Conservation (phyloP, 1,140 invertebrate species). For the Aphaenogaster ashmeadi region DNA sequence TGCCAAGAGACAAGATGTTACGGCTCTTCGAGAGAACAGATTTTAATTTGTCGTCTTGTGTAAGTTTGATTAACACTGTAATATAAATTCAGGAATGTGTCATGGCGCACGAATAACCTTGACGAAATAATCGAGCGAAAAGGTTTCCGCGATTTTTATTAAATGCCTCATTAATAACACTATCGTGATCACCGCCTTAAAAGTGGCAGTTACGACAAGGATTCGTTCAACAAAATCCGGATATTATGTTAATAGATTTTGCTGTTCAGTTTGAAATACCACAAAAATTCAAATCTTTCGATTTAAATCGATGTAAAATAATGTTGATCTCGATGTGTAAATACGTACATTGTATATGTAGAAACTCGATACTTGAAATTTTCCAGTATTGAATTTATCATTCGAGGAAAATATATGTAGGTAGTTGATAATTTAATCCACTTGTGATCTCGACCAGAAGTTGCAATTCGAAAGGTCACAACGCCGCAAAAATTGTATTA, state of each 20-base stretch:
- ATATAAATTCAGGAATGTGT: constrained; percentile 65
- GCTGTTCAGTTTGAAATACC: neutral
- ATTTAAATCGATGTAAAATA: neutral
- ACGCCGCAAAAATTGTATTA: neutral
- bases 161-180: constrained; percentile 36
- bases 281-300: neutral
- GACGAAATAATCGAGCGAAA: constrained; percentile 59
- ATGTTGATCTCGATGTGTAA: neutral
- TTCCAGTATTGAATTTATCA: neutral
- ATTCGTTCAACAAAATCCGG: constrained; percentile 26
- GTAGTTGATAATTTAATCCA: neutral
- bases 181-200: neutral
- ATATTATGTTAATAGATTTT: constrained; percentile 40
- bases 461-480: neutral
- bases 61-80: constrained; percentile 32
- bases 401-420: neutral
- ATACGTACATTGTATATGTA: too few species aligned
- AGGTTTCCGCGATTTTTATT: constrained; percentile 64
- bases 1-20: neutral
- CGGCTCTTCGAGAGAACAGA: constrained; percentile 21
- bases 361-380: neutral
- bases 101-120: constrained; percentile 60
- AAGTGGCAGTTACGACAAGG: neutral
- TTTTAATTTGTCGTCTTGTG: constrained; percentile 59
- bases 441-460: neutral